Percentiles rank a stretch among this genome's conserved stretches.
Conservation (phyloP, 2,113 vertebrate genomes). For the Melanerpes aurifrons region DNA sequence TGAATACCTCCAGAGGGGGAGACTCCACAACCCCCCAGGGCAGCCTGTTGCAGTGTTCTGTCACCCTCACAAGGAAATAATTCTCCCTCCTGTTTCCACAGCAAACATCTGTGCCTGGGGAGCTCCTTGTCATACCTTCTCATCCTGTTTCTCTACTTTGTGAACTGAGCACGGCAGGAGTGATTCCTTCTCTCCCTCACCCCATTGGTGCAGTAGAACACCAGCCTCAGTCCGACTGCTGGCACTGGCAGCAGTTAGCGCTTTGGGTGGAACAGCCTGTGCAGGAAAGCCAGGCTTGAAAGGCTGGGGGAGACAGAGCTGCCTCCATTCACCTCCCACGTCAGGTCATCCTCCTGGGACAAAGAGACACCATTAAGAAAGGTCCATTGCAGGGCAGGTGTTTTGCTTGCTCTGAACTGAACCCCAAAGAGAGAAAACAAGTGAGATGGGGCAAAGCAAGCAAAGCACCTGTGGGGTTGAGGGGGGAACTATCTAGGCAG, state of each 20-base stretch:
- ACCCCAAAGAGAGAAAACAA: not conserved
- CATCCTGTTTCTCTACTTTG: not conserved
- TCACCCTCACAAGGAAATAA: no score
- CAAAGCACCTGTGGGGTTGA: not conserved
- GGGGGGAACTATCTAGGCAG: not conserved
- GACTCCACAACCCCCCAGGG: no score
- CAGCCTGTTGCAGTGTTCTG: no score
- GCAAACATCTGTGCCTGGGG: not conserved
- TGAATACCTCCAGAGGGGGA: no score
- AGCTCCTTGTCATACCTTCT: not conserved
- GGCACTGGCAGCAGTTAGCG: not conserved
- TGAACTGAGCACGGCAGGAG: not conserved
- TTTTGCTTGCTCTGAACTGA: not conserved
- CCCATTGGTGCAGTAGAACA: not conserved
- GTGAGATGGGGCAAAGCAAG: not conserved
- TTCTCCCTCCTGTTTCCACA: not conserved
- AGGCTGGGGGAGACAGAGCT: fast-evolving
- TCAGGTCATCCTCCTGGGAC: not conserved
- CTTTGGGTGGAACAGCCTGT: not conserved
- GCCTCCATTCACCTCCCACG: fast-evolving
- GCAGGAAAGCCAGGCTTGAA: not conserved
- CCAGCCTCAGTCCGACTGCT: not conserved
- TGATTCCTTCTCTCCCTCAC: not conserved
- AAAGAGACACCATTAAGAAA: not conserved
- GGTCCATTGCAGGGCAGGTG: not conserved